These are phyloP conservation scores for Falcunculus frontatus DNA, from an alignment of 2,113 vertebrate genomes.

Conservation along the genomic window DNA sequence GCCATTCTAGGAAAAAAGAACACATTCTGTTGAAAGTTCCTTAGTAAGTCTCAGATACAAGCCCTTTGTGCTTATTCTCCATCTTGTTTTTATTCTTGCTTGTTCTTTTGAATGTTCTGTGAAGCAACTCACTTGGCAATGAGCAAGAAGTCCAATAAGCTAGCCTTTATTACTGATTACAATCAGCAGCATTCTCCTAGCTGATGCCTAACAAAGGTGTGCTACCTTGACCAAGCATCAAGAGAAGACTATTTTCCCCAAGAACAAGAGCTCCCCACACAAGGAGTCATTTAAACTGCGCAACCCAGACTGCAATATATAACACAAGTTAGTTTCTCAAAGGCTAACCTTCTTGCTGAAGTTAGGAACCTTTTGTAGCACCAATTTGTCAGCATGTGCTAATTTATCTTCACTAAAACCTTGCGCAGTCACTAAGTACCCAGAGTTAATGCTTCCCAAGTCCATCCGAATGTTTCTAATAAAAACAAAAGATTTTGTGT, in stretches of 20 bases:
- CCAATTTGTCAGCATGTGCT: neutral
- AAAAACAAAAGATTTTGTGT: neutral
- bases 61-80: neutral
- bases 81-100: neutral
- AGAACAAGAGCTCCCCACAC: neutral
- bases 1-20: slow-evolving; percentile 34
- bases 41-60: neutral
- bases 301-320: neutral
- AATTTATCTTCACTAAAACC: neutral
- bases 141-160: neutral
- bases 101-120: neutral
- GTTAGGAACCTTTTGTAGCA: neutral
- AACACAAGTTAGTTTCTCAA: neutral
- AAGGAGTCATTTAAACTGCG: neutral
- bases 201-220: neutral
- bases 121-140: neutral
- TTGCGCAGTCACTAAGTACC: neutral
- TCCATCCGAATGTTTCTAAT: neutral
- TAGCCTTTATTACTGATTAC: neutral
- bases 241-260: neutral
- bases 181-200: neutral
- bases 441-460: neutral
- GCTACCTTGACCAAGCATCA: neutral
- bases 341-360: neutral
- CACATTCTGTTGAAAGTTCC: neutral